A percentile compares a stretch with the other conserved stretches of the same genome.
These are phyloP conservation scores for Drosophila bunnanda DNA, from an alignment of 2,888 invertebrate species.

Conservation along the genomic window DNA sequence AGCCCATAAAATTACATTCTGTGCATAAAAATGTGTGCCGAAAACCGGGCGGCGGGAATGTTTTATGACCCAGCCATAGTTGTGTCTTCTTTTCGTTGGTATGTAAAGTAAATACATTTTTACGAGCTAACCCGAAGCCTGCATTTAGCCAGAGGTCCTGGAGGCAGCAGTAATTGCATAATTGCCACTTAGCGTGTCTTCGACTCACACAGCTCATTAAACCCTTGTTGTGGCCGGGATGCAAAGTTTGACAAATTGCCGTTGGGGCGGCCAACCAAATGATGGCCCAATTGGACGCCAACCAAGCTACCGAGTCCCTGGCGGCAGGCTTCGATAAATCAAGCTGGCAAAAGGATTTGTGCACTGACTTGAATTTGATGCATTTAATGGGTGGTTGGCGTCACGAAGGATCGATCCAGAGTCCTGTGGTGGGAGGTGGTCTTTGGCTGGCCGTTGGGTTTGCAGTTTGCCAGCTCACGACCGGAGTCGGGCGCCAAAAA, in stretches of 20 bases:
- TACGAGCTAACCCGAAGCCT: slow-evolving; percentile 20
- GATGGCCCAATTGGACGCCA: slow-evolving; percentile 35
- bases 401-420: slow-evolving; percentile 1
- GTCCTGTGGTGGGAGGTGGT: slow-evolving; percentile 7
- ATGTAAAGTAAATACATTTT: slow-evolving; percentile 33
- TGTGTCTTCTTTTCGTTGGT: not conserved
- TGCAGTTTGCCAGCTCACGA: slow-evolving; percentile 49
- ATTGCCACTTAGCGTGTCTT: slow-evolving; percentile 41
- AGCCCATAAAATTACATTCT: slow-evolving; percentile 27
- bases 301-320: slow-evolving; percentile 6
- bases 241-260: slow-evolving; percentile 48
- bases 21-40: slow-evolving; percentile 26
- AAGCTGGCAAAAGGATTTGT: slow-evolving; percentile 38
- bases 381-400: slow-evolving; percentile 46
- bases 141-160: slow-evolving; percentile 11
- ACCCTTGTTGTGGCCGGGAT: slow-evolving; percentile 26
- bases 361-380: slow-evolving; percentile 41
- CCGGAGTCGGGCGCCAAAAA: slow-evolving; percentile 25
- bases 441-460: slow-evolving; percentile 11
- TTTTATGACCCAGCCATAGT: slow-evolving; percentile 31
- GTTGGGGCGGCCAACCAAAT: slow-evolving; percentile 1
- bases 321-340: slow-evolving; percentile 47
- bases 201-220: slow-evolving; percentile 50
- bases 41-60: slow-evolving; percentile 18
- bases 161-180: slow-evolving; percentile 37